Evolutionary conservation across 2,797 vertebrate genomes (phyloP).

Genomic region (Darevskia nairensis): DNA sequence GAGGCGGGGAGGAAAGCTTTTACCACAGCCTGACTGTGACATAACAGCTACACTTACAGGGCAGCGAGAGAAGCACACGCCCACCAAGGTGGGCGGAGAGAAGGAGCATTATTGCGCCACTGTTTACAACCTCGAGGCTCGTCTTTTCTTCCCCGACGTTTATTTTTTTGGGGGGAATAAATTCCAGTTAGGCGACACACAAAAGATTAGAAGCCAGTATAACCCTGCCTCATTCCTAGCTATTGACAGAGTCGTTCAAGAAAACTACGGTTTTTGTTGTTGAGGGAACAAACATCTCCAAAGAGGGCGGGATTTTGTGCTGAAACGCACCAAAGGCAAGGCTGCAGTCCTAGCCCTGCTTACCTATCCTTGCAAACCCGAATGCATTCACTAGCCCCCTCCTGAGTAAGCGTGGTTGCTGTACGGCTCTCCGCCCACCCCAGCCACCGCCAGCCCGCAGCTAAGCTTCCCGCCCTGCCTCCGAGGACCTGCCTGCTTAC

Average conservation of each 20-base stretch:
- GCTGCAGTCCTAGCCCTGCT: background rate
- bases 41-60: background rate
- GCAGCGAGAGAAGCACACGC: too few relatives aligned
- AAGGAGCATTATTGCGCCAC: background rate
- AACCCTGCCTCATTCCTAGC: background rate
- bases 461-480: too few relatives aligned
- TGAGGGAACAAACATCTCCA: background rate
- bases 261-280: background rate
- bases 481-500: slow-evolving; percentile 59
- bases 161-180: background rate
- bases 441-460: too few relatives aligned
- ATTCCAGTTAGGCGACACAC: background rate
- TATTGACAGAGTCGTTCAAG: background rate
- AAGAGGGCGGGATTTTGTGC: background rate
- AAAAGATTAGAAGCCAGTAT: background rate
- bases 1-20: background rate
- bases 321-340: background rate
- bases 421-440: too few relatives aligned
- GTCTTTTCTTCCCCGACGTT: background rate
- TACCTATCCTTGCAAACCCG: too few relatives aligned
- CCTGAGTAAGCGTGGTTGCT: too few relatives aligned
- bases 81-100: background rate
- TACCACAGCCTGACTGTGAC: background rate
- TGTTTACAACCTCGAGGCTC: background rate
- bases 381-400: too few relatives aligned